A percentile compares a stretch with the other conserved stretches of the same genome.
Conservation (phyloP, 2,888 invertebrate genomes). For the Nomada ferruginata region DNA sequence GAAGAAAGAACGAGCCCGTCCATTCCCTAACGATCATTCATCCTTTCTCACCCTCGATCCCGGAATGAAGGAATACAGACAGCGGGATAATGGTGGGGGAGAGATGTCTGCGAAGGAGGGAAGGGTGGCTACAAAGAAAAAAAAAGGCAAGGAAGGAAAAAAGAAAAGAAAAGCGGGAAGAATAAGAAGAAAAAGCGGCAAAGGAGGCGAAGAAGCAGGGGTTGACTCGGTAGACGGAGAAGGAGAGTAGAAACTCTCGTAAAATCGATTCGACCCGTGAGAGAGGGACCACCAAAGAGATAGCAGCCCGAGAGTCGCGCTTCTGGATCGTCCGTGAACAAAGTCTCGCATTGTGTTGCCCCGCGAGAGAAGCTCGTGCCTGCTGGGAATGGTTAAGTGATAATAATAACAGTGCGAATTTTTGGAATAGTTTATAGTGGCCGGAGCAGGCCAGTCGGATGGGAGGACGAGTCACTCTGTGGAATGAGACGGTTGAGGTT, state of each 20-base stretch:
- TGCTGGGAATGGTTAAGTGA: constrained; percentile 73
- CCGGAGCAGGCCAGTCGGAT: background rate
- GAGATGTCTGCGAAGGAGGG: background rate
- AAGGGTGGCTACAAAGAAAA: background rate
- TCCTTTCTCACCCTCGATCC: constrained; percentile 64
- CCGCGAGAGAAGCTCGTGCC: constrained; percentile 20
- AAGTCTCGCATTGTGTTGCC: constrained; percentile 68
- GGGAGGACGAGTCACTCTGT: too few relatives aligned
- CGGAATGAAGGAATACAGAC: constrained; percentile 53
- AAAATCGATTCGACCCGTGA: constrained; percentile 67
- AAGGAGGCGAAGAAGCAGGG: background rate
- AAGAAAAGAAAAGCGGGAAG: background rate
- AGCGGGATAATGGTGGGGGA: constrained; percentile 31
- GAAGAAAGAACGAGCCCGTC: constrained; percentile 21
- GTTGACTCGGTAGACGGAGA: constrained; percentile 18
- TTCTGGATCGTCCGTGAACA: constrained; percentile 62
- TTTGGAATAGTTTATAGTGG: constrained; percentile 77
- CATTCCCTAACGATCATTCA: constrained; percentile 64
- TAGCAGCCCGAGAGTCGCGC: constrained; percentile 42
- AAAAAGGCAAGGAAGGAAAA: background rate
- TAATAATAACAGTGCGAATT: constrained; percentile 79
- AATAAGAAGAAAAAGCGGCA: constrained; percentile 6
- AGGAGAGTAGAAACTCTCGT: constrained; percentile 64
- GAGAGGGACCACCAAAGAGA: constrained; percentile 61
- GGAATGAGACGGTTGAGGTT: constrained; percentile 17